Percentiles rank a stretch among this genome's conserved stretches.
phyloP scores from a whole-genome alignment of 1,140 invertebrate genomes.

The Halyomorpha halys region DNA sequence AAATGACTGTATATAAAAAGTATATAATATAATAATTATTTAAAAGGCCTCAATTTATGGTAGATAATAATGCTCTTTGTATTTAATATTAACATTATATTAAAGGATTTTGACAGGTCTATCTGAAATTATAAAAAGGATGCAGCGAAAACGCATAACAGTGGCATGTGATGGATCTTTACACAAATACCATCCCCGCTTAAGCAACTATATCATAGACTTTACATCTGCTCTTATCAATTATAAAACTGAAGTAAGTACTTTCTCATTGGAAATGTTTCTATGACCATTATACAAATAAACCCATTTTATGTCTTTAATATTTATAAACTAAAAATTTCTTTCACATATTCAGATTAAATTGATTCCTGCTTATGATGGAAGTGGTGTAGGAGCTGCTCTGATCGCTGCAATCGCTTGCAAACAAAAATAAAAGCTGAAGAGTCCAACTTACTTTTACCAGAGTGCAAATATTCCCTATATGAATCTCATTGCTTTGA shows the following conservation, averaged over 20 bases:
- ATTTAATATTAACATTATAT: no score
- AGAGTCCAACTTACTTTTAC: no score
- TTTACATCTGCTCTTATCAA: slow-evolving; percentile 52
- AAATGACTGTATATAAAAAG: no score
- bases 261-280: no score
- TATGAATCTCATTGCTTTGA: no score
- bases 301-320: neutral
- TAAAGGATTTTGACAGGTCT: no score
- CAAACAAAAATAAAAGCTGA: neutral
- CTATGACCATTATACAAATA: no score
- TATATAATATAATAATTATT: no score
- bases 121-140: slow-evolving; percentile 36
- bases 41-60: no score
- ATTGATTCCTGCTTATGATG: neutral
- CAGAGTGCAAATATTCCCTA: no score
- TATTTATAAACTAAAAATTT: neutral
- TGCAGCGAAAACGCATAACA: slow-evolving; percentile 52
- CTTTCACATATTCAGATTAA: neutral
- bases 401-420: slow-evolving; percentile 3
- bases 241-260: slow-evolving; percentile 44
- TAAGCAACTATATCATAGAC: slow-evolving; percentile 58
- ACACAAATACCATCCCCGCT: slow-evolving; percentile 73
- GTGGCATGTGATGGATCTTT: slow-evolving; percentile 82
- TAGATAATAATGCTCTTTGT: no score
- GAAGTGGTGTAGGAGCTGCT: slow-evolving; percentile 8